Conservation (phyloP, 2,797 vertebrate genomes). For the Synaphobranchus kaupii region DNA sequence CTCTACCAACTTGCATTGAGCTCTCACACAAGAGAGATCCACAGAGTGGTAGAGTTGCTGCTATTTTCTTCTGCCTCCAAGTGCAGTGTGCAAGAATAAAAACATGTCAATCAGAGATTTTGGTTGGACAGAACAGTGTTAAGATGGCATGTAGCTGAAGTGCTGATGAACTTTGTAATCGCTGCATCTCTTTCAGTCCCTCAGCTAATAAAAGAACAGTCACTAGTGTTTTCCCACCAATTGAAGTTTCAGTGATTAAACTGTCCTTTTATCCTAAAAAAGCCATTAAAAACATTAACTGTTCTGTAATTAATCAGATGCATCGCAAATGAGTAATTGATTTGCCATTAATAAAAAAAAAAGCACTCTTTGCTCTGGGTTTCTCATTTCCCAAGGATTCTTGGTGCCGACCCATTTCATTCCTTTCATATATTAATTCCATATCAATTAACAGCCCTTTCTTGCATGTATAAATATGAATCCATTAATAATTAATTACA, state of each 20-base stretch:
- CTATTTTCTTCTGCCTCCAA: neutral
- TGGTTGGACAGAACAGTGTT: neutral
- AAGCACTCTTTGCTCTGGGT: constrained; percentile 4
- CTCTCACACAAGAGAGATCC: neutral
- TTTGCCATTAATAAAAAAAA: constrained; percentile 39
- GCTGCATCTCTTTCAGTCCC: neutral
- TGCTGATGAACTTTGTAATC: neutral
- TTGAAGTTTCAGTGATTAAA: constrained; percentile 22
- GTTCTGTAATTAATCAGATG: constrained; percentile 40
- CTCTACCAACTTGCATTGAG: neutral
- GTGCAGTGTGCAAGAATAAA: neutral
- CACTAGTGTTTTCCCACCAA: neutral
- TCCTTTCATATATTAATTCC: constrained; percentile 28
- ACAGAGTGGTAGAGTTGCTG: too few relatives aligned
- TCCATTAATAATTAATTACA: constrained; percentile 5
- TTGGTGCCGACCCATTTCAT: neutral
- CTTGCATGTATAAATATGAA: constrained; percentile 30
- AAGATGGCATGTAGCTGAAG: neutral
- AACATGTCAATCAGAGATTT: neutral
- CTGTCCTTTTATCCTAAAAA: neutral
- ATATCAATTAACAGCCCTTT: neutral
- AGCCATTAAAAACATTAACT: constrained; percentile 27
- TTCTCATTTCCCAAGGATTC: constrained; percentile 22
- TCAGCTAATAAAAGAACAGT: neutral
- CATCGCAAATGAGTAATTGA: constrained; percentile 42